A percentile compares a stretch with the other conserved stretches of the same genome.
These are phyloP conservation scores for Pollenia griseotomentosa DNA, from an alignment of 2,888 invertebrate species.

Conservation along the genomic window DNA sequence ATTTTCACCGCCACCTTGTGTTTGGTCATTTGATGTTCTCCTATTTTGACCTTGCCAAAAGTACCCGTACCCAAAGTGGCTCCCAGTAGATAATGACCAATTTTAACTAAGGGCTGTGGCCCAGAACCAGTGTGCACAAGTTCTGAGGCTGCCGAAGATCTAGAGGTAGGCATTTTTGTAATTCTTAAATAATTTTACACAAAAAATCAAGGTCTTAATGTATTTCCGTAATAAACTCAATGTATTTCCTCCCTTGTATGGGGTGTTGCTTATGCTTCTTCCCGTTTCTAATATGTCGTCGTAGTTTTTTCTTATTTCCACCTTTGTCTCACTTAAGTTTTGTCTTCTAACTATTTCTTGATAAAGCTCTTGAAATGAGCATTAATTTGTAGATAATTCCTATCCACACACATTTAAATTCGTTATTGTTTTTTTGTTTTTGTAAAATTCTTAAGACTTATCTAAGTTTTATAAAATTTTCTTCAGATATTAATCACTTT, in stretches of 20 bases:
- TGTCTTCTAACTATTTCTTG: slow-evolving; percentile 36
- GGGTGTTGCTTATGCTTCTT: slow-evolving; percentile 37
- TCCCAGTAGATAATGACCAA: slow-evolving; percentile 97
- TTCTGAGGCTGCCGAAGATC: slow-evolving; percentile 78
- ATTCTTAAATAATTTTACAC: background rate
- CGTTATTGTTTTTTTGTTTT: slow-evolving; percentile 27
- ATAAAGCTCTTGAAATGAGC: slow-evolving; percentile 63
- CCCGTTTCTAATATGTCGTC: slow-evolving; percentile 52
- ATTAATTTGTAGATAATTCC: slow-evolving; percentile 72
- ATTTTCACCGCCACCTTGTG: slow-evolving; percentile 99
- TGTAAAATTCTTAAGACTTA: slow-evolving; percentile 10
- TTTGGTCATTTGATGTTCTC: slow-evolving; percentile 98
- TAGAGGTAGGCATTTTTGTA: slow-evolving; percentile 79
- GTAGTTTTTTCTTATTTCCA: slow-evolving; percentile 9
- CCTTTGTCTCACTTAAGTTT: slow-evolving; percentile 16
- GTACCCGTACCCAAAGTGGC: slow-evolving; percentile 96
- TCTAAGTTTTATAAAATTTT: slow-evolving; percentile 29
- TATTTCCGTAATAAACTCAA: slow-evolving; percentile 13
- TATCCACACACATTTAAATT: slow-evolving; percentile 76
- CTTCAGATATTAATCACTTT: slow-evolving; percentile 24
- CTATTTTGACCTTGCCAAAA: slow-evolving; percentile 99
- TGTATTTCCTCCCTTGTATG: slow-evolving; percentile 13
- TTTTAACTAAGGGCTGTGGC: slow-evolving; percentile 94
- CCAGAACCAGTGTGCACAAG: slow-evolving; percentile 78
- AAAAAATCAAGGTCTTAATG: slow-evolving; percentile 37